Percentiles rank a stretch among this genome's conserved stretches.
phyloP scores from a whole-genome alignment of 2,888 invertebrate genomes.

The Himalopsyche anomala region DNA sequence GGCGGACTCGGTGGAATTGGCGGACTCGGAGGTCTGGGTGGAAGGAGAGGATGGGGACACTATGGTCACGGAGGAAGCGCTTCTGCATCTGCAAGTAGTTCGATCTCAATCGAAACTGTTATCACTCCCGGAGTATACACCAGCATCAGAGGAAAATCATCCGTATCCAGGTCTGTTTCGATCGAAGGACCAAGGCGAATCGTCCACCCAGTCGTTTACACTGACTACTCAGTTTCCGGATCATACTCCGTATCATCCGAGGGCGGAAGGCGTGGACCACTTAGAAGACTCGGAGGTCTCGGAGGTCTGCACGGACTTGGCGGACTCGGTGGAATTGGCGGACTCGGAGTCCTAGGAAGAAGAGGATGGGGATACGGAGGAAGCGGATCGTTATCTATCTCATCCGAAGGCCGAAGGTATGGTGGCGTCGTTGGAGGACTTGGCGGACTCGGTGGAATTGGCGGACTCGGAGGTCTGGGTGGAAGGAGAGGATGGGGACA shows the following conservation, averaged over 20 bases:
- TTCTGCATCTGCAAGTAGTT: slow-evolving; percentile 32
- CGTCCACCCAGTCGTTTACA: neutral
- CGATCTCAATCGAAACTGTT: slow-evolving; percentile 45
- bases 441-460: slow-evolving; percentile 36
- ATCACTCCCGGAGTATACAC: slow-evolving; percentile 34
- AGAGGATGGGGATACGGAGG: too few relatives aligned
- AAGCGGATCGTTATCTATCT: neutral
- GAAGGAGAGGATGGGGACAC: neutral
- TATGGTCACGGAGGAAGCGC: neutral
- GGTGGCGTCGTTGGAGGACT: slow-evolving; percentile 12
- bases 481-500: neutral
- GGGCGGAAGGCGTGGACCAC: neutral
- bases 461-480: slow-evolving; percentile 42
- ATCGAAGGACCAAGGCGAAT: slow-evolving; percentile 40
- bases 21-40: slow-evolving; percentile 39
- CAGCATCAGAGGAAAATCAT: neutral
- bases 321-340: slow-evolving; percentile 2
- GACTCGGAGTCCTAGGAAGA: neutral
- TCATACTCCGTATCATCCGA: neutral
- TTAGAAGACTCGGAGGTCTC: slow-evolving; percentile 7
- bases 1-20: slow-evolving; percentile 40
- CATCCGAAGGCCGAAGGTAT: neutral
- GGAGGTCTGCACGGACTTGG: neutral
- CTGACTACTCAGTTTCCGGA: slow-evolving; percentile 49
- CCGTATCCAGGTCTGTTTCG: slow-evolving; percentile 39